A percentile compares a stretch with the other conserved stretches of the same genome.
Evolutionary conservation across 2,888 invertebrate genomes (phyloP).

Genomic region (Tipula unca): DNA sequence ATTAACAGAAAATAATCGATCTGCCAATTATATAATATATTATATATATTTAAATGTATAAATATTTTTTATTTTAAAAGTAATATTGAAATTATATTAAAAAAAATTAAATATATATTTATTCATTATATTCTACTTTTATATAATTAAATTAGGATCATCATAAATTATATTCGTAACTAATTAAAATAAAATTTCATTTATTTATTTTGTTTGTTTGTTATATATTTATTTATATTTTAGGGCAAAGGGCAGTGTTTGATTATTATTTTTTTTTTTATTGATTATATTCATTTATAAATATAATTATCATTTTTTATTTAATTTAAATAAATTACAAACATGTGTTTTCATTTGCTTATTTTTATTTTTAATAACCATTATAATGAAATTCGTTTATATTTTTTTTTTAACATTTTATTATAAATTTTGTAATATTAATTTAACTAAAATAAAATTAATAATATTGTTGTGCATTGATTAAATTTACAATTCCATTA

Average conservation of each 20-base stretch:
- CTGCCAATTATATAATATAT: neutral
- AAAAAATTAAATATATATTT: neutral
- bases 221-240: neutral
- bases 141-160: neutral
- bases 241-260: slow-evolving; percentile 21
- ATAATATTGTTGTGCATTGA: neutral
- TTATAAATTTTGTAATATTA: neutral
- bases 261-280: slow-evolving; percentile 19
- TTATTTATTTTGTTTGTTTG: neutral
- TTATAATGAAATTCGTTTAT: slow-evolving; percentile 9
- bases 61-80: neutral
- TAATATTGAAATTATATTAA: neutral
- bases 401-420: neutral
- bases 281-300: slow-evolving; percentile 19
- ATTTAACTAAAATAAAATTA: neutral
- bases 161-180: neutral
- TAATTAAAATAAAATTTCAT: neutral
- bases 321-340: neutral
- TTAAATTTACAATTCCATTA: neutral
- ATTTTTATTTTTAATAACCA: neutral
- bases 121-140: neutral
- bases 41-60: neutral
- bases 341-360: neutral
- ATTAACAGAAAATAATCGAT: neutral
- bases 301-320: neutral